Evolutionary conservation across 23 tunicate genomes (phyloP).

Genomic region (Botrylloides violaceus): DNA sequence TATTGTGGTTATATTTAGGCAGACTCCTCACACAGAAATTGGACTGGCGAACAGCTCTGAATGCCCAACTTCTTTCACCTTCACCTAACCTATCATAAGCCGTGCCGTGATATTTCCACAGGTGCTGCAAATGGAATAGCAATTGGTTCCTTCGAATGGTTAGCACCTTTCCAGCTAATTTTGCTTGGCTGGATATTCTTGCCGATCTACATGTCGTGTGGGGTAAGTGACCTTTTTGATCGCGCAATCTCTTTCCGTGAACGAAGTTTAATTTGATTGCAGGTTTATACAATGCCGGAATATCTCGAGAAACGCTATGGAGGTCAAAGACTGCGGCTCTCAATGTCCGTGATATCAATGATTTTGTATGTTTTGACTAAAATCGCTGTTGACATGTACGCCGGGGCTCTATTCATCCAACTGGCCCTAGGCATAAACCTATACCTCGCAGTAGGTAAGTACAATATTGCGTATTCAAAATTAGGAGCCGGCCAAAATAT

Average conservation of each 20-base stretch:
- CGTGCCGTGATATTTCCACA: too few species aligned
- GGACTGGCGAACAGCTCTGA: too few species aligned
- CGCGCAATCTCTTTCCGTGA: neutral
- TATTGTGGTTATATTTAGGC: too few species aligned
- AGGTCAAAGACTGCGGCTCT: conserved; percentile 44
- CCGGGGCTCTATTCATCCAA: conserved; percentile 83
- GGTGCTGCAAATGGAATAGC: conserved; percentile 83
- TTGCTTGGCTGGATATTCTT: conserved; percentile 68
- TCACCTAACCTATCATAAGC: too few species aligned
- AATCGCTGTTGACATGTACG: conserved; percentile 78
- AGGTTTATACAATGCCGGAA: conserved; percentile 94
- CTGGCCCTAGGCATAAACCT: conserved; percentile 65
- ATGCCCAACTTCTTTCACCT: too few species aligned
- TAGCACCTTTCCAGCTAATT: conserved; percentile 51
- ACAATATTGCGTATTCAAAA: too few species aligned
- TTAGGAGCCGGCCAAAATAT: too few species aligned
- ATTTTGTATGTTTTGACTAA: conserved; percentile 86
- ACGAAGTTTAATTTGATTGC: neutral
- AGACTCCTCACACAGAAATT: too few species aligned
- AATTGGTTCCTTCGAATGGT: conserved; percentile 78
- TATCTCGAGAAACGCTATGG: conserved; percentile 65
- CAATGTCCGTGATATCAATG: conserved; percentile 71
- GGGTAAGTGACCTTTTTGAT: conserved; percentile 12
- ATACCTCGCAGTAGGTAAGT: conserved; percentile 65
- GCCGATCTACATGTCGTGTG: conserved; percentile 58